Evolutionary conservation across 1,140 invertebrate genomes (phyloP), one percentile per base, ranked within the genome.

Genomic region (Pseudomyrmex sp.): DNA sequence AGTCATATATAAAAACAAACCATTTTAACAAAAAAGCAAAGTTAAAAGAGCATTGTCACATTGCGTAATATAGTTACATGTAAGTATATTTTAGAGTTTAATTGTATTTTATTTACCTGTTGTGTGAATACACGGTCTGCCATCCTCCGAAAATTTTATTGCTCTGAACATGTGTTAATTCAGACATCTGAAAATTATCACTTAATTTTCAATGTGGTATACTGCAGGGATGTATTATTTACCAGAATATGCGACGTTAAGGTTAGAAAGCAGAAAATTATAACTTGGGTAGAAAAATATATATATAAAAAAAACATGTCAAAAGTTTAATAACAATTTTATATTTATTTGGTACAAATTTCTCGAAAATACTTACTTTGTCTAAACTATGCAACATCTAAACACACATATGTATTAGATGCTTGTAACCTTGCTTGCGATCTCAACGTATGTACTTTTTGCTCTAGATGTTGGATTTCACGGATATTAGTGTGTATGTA

Each of bases 71-170:
- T 69, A 52, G 26, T 13, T 26, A n/a, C 63, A 74, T 44, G 13
- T 66, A 59, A 52, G 12, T 52, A 20, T 56, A 2, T 54, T 62
- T 13, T 44, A 5, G 35, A 35, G 5, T 35, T 35, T 35, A 35
- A 35, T 7, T 56, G 44, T 8, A 46, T 23, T 8, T 23, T 74
- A 58, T 77, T 58, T 94, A 96, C 96, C 96, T 98, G 75, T 96
- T 95, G 95, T 99, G 98, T 7, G 96, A 96, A 92, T 96, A 99
- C 0, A 99, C 96, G 92, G 97, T 98, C 93, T 98, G 98, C 89
- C 95, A 96, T 35, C 98, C 98, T 68, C 96, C 97, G 95, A 98
- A 98, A 85, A 95, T 95, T 92, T 97, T 97, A 77, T 96, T 96
- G 54, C 94, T 96, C n/a, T 96, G 96, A 18, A 97, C 94, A 93